Conservation (phyloP, 2,797 vertebrate species). For the Graptemys geographica region DNA sequence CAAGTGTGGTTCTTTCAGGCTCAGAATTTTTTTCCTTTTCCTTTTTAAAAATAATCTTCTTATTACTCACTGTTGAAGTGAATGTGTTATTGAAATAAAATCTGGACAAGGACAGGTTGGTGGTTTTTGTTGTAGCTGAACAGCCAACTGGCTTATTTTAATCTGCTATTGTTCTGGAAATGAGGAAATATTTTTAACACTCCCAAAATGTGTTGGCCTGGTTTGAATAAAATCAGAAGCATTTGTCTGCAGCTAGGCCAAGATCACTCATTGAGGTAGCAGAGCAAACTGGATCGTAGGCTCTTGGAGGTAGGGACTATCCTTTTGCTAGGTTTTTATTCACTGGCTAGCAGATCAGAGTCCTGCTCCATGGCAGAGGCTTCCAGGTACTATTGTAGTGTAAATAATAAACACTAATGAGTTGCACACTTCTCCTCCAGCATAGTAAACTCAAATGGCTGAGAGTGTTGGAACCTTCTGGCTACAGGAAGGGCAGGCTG, state of each 20-base stretch:
- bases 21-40: slow-evolving; percentile 21
- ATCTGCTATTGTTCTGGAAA: slow-evolving; percentile 23
- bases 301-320: background rate
- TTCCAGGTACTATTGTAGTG: background rate
- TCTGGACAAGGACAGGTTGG: slow-evolving; percentile 31
- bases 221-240: background rate
- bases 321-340: background rate
- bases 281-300: background rate
- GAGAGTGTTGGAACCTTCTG: background rate
- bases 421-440: background rate
- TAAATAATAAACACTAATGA: background rate
- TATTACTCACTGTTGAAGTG: slow-evolving; percentile 20
- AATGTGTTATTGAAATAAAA: slow-evolving; percentile 28
- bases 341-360: background rate
- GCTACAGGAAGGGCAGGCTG: background rate
- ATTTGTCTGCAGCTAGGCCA: background rate
- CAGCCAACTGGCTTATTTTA: slow-evolving; percentile 25
- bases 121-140: slow-evolving; percentile 14
- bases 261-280: background rate
- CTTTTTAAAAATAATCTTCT: slow-evolving; percentile 53
- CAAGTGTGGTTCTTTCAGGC: slow-evolving; percentile 33
- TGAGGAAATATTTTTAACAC: background rate
- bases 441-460: background rate
- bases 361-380: background rate
- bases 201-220: background rate